Evolutionary conservation across 1,140 invertebrate genomes (phyloP), one percentile per base, ranked within the genome.

Genomic region (Anoplophora glabripennis): DNA sequence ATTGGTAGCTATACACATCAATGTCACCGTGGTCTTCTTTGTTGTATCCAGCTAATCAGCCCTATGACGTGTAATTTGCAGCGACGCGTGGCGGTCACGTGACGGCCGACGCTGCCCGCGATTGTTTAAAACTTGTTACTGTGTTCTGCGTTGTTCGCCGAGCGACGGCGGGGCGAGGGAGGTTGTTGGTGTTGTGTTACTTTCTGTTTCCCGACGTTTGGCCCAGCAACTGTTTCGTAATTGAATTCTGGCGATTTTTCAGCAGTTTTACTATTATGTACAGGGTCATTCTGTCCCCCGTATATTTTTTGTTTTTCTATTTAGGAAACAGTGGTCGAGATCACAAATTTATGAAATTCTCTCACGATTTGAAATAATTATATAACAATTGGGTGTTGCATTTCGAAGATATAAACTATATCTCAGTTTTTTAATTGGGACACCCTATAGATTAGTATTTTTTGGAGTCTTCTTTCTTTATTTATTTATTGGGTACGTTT

Each of bases 1-100:
- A 72, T 72, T 72, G 70, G 66, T 61, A 72, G 70, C 68, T 72
- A 72, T 65, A 72, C 70, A 72, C 65, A 70, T 72, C 70, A 72
- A 72, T 65, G 70, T 72, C 70, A 70, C 57, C 57, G 60, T 67
- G 61, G 67, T 61, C 65, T 65, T 64, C 63, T 71, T 69, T 69
- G 67, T 69, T 67, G 40, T 55, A 59, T 59, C 59, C 62, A 61
- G 64, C 66, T 70, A 72, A 70, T 70, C 68, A 69, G 67, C 41
- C 62, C 59, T 66, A 59, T 65, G 63, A 67, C 64, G 67, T 68
- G 71, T 70, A 71, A 72, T 71, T 71, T 72, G 64, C 66, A 52
- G 60, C 51, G 68, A 59, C 71, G 66, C 71, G 71, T 72, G 71
- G 59, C 51, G 44, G 53, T 44, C 71, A 68, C 71, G 71, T 69